Evolutionary conservation across 2,888 invertebrate genomes (phyloP).

Genomic region (Copidosoma aretas): DNA sequence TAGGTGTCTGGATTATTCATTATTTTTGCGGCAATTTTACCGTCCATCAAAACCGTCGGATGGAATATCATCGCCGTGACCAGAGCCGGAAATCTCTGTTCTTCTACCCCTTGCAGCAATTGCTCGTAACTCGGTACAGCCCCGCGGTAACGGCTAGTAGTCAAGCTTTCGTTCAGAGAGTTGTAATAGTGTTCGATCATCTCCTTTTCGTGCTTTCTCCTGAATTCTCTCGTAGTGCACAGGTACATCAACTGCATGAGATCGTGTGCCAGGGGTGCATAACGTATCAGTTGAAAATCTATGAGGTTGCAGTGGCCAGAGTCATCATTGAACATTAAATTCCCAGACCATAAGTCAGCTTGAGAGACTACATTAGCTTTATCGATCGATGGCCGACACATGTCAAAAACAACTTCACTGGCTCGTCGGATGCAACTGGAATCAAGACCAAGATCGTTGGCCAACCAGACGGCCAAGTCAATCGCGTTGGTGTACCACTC

Average conservation of each 20-base stretch:
- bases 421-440: conserved; percentile 33
- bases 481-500: conserved; percentile 46
- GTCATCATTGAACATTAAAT: conserved; percentile 19
- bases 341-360: conserved; percentile 36
- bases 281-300: conserved; percentile 31
- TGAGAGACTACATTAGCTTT: conserved; percentile 48
- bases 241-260: conserved; percentile 29
- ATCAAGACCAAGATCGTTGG: conserved; percentile 40
- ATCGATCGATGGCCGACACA: conserved; percentile 56
- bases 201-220: conserved; percentile 4
- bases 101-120: conserved; percentile 51
- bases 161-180: conserved; percentile 28
- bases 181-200: conserved; percentile 26
- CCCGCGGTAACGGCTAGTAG: conserved; percentile 26
- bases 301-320: conserved; percentile 16
- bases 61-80: conserved; percentile 52
- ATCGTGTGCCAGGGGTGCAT: conserved; percentile 33
- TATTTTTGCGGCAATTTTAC: conserved; percentile 43
- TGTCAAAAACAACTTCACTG: conserved; percentile 44
- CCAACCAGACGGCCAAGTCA: conserved; percentile 46
- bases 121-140: conserved; percentile 59
- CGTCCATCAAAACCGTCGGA: conserved; percentile 53
- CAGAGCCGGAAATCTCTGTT: conserved; percentile 52
- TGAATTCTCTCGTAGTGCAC: conserved; percentile 12
- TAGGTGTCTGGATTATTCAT: conserved; percentile 46